Evolutionary conservation across 2,797 vertebrate genomes (phyloP).

Genomic region (Gymnothorax javanicus): DNA sequence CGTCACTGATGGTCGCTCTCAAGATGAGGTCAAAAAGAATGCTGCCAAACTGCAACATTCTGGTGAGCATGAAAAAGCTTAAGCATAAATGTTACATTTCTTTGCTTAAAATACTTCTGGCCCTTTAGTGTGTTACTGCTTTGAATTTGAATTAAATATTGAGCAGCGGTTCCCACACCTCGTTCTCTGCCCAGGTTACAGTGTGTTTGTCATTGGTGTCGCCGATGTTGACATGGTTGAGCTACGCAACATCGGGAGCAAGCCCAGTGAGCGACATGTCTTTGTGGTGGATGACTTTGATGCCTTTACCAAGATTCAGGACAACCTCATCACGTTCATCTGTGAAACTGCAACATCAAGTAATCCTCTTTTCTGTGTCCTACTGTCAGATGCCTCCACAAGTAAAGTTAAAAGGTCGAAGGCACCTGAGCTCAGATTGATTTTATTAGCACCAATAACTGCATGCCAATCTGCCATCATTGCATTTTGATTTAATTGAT

Average conservation of each 20-base stretch:
- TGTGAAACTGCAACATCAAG: conserved; percentile 99
- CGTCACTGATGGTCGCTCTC: conserved; percentile 95
- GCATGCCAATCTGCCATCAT: conserved; percentile 34
- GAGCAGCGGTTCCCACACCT: neutral
- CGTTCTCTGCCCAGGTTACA: conserved; percentile 80
- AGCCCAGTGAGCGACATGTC: conserved; percentile 93
- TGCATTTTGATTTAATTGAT: conserved; percentile 3
- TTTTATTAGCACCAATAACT: neutral
- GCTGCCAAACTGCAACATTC: conserved; percentile 88
- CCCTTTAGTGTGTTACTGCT: too few species aligned
- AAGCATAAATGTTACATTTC: neutral
- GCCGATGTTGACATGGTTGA: conserved; percentile 92
- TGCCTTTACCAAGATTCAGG: conserved; percentile 95
- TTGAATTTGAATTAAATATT: neutral
- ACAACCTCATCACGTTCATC: conserved; percentile 97
- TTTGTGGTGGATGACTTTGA: conserved; percentile 97
- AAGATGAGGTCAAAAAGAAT: conserved; percentile 95
- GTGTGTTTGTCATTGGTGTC: conserved; percentile 94
- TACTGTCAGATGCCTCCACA: neutral
- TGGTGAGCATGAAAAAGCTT: conserved; percentile 69
- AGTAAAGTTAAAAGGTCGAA: neutral
- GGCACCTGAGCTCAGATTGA: neutral
- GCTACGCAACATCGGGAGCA: conserved; percentile 91
- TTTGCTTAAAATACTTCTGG: too few species aligned
- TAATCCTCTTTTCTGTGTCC: conserved; percentile 64